Evolutionary conservation across 2,888 invertebrate genomes (phyloP), one percentile per base, ranked within the genome.

Genomic region (Leptopilina myrica): DNA sequence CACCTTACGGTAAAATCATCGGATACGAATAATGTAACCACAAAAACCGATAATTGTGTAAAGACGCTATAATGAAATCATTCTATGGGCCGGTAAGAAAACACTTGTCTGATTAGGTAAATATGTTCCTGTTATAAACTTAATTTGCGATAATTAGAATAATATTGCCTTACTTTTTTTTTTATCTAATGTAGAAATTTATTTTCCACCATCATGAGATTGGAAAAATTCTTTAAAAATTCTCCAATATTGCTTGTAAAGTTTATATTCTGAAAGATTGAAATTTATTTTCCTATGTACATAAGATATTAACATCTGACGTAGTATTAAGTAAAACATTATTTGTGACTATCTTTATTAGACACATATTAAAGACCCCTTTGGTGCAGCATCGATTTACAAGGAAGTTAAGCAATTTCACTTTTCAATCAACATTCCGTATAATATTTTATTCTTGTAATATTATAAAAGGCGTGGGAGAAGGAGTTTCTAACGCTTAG

Each of bases 351-450:
- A 73, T 73, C 73, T 73, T 73, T 73, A 73, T 73, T 73, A 73
- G 73, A 73, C 73, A 73, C 53, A 73, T 73, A 73, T 73, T 73
- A 73, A 73, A 73, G 56, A 73, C 73, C 73, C 73, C 53, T 73
- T 73, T 14, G 73, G 73, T 73, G 73, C 73, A 73, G 56, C 73
- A 73, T 73, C 73, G 73, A 73, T 73, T 73, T 73, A 73, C 56
- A 53, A 73, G 56, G 73, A 73, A 73, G 73, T 56, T 73, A 56
- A 73, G 73, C 73, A 73, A 73, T 73, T 73, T 73, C 73, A 73
- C 73, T 73, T 73, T 73, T 73, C 73, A 73, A 73, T 73, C 73
- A 73, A 73, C 56, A 73, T 73, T 73, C 73, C 73, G 56, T 73
- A 56, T 56, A 26, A 73, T 73, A 73, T 73, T 73, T 73, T 73